Evolutionary conservation across 2,888 invertebrate species (phyloP).

Genomic region (Ectobius pallidus): DNA sequence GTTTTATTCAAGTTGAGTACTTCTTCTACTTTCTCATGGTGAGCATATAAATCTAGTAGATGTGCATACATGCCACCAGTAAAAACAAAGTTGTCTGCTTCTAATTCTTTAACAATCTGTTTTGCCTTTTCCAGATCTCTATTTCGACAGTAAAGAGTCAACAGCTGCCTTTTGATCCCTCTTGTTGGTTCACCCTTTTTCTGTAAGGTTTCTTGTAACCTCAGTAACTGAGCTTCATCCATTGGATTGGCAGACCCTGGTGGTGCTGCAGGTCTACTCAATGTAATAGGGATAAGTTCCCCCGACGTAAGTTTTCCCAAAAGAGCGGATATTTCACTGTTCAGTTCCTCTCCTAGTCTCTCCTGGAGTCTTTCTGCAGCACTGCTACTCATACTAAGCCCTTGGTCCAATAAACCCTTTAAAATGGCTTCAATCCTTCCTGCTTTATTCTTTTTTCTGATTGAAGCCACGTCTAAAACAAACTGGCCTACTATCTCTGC

Average conservation of each 20-base stretch:
- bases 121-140: conserved; percentile 67
- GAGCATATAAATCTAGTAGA: conserved; percentile 70
- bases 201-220: conserved; percentile 60
- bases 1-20: conserved; percentile 63
- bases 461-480: conserved; percentile 59
- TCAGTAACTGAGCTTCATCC: conserved; percentile 63
- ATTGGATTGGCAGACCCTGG: conserved; percentile 42
- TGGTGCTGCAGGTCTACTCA: conserved; percentile 49
- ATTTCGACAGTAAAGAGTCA: conserved; percentile 66
- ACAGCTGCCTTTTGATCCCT: conserved; percentile 66
- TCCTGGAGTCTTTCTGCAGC: conserved; percentile 69
- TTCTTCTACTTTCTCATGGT: conserved; percentile 65
- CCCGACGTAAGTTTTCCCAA: conserved; percentile 69
- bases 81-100: conserved; percentile 64
- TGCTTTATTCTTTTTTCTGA: conserved; percentile 55
- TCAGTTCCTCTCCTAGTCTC: conserved; percentile 68
- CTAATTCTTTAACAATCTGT: conserved; percentile 62
- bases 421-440: conserved; percentile 53
- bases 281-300: conserved; percentile 61
- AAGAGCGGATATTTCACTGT: conserved; percentile 65
- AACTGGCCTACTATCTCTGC: conserved; percentile 62
- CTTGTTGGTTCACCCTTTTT: conserved; percentile 63
- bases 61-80: conserved; percentile 65
- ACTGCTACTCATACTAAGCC: conserved; percentile 67
- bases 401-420: conserved; percentile 61